Conservation (phyloP, 2,888 invertebrate genomes). For the Diachrysia chrysitis region DNA sequence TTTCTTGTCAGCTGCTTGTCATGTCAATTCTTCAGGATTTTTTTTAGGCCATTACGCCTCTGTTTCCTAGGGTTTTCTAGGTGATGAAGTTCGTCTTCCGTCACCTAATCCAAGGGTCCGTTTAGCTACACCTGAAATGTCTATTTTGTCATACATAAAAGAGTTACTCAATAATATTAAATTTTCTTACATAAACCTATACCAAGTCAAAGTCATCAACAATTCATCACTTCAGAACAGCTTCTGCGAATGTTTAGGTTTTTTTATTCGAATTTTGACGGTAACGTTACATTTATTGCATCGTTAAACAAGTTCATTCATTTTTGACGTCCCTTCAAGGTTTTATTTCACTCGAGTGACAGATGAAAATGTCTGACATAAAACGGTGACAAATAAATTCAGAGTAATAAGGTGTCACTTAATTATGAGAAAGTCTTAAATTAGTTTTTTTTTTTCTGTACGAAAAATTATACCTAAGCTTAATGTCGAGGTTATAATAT, state of each 20-base stretch:
- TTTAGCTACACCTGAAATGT: too few species aligned
- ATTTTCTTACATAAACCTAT: neutral
- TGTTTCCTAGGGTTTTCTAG: too few species aligned
- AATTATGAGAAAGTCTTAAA: neutral
- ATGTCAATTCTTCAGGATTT: too few species aligned
- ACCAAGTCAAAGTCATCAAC: neutral
- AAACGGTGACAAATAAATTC: constrained; percentile 34
- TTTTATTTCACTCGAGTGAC: constrained; percentile 42
- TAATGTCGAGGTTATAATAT: neutral
- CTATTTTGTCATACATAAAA: too few species aligned
- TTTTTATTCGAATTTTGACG: constrained; percentile 18
- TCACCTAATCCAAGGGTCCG: too few species aligned
- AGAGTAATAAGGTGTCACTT: constrained; percentile 10
- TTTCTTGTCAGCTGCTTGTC: too few species aligned
- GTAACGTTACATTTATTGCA: constrained; percentile 48
- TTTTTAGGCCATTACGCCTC: too few species aligned
- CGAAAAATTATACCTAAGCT: neutral
- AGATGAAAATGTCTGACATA: constrained; percentile 31
- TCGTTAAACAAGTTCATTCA: constrained; percentile 48
- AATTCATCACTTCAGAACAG: constrained; percentile 12
- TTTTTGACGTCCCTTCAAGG: constrained; percentile 39
- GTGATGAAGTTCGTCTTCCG: too few species aligned
- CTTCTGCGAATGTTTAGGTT: constrained; percentile 31
- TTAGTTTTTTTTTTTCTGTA: neutral
- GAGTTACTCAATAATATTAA: too few species aligned